A percentile compares a stretch with the other conserved stretches of the same genome.
phyloP scores from a whole-genome alignment of 2,888 invertebrate species.

The Drosophila subquinaria region DNA sequence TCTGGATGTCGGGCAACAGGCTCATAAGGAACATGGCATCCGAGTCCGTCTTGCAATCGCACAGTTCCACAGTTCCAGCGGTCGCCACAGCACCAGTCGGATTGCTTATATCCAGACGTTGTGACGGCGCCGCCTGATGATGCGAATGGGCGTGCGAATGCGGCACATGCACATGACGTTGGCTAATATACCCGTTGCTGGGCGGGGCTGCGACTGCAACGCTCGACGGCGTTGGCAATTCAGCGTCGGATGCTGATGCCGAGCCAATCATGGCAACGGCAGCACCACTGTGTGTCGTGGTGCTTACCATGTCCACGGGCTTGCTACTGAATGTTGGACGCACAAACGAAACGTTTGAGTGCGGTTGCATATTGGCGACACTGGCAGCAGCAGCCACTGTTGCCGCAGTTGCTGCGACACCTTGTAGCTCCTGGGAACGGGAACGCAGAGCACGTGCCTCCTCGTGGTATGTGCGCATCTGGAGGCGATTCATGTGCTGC shows the following conservation, averaged over 20 bases:
- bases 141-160: conserved; percentile 53
- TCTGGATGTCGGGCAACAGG: conserved; percentile 84
- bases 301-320: conserved; percentile 78
- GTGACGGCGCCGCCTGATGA: conserved; percentile 44
- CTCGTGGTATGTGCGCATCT: conserved; percentile 73
- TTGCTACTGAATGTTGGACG: conserved; percentile 81
- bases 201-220: conserved; percentile 27
- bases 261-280: conserved; percentile 19
- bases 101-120: conserved; percentile 60
- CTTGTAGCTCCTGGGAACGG: conserved; percentile 75
- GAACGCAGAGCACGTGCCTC: conserved; percentile 71
- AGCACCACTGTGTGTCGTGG: conserved; percentile 66
- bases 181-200: conserved; percentile 44
- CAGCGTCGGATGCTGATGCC: conserved; percentile 38
- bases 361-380: conserved; percentile 51
- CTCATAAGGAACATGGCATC: conserved; percentile 85
- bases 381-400: conserved; percentile 18
- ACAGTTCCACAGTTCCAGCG: conserved; percentile 68
- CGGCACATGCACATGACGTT: conserved; percentile 55
- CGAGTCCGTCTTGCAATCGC: conserved; percentile 85
- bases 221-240: conserved; percentile 44
- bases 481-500: conserved; percentile 71
- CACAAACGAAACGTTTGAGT: conserved; percentile 81
- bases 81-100: conserved; percentile 33
- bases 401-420: conserved; percentile 19